Conservation (phyloP, 35 echinoderm and acorn worm species). For the Acanthaster planci region DNA sequence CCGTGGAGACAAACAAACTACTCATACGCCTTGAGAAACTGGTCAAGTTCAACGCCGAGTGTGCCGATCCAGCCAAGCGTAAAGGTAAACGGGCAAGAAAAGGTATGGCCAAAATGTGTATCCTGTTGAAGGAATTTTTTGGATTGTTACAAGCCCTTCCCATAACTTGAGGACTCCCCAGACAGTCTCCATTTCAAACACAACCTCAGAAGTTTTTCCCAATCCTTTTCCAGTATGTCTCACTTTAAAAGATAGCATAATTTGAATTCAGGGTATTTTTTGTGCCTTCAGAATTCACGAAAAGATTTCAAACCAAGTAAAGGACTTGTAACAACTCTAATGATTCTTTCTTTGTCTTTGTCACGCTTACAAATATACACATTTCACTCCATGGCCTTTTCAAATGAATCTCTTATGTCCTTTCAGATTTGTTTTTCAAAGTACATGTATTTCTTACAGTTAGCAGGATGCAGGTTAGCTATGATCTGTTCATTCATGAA, state of each 20-base stretch:
- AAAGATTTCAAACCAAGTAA: background rate
- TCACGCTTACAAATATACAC: background rate
- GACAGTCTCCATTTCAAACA: too few relatives aligned
- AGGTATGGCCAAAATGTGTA: constrained; percentile 23
- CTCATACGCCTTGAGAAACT: constrained; percentile 87
- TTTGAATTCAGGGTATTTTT: too few relatives aligned
- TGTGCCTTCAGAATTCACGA: background rate
- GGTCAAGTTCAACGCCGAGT: constrained; percentile 50
- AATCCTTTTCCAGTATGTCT: too few relatives aligned
- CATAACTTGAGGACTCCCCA: background rate
- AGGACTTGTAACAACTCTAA: background rate
- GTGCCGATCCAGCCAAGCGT: constrained; percentile 69
- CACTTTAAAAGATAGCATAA: too few relatives aligned
- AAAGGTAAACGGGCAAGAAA: constrained; percentile 65
- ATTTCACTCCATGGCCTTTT: background rate
- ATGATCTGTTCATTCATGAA: too few relatives aligned
- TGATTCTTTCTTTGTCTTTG: background rate
- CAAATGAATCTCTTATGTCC: too few relatives aligned
- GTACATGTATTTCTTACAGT: too few relatives aligned
- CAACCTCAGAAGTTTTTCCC: too few relatives aligned
- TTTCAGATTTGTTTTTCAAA: too few relatives aligned
- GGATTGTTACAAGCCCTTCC: background rate
- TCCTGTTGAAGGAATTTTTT: background rate
- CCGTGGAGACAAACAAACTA: constrained; percentile 95
- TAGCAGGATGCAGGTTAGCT: too few relatives aligned